These are phyloP conservation scores for Larimichthys polyactis DNA, from an alignment of 2,113 vertebrate genomes.

Conservation along the genomic window DNA sequence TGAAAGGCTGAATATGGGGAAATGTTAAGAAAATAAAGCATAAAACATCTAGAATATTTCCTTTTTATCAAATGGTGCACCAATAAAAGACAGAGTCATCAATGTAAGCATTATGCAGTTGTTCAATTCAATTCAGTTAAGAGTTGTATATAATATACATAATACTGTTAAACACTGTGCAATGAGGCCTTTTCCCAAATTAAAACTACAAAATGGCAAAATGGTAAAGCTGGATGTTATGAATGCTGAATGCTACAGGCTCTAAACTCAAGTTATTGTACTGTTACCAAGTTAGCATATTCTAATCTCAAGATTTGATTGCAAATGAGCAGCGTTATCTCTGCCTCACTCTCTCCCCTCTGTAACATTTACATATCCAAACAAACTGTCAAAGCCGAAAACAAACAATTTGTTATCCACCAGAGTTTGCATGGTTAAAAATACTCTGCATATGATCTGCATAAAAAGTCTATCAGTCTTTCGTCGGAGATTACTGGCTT, in stretches of 20 bases:
- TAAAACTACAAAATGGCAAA: neutral
- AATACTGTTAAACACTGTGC: neutral
- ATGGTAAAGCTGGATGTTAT: neutral
- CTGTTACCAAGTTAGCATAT: slow-evolving; percentile 18
- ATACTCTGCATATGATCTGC: slow-evolving; percentile 75
- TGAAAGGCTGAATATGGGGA: neutral
- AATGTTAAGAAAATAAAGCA: neutral
- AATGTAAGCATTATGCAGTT: neutral
- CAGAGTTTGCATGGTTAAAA: slow-evolving; percentile 77
- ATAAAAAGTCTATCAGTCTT: slow-evolving; percentile 68
- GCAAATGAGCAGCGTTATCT: slow-evolving; percentile 67
- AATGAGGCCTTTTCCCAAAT: neutral
- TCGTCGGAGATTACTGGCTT: slow-evolving; percentile 40
- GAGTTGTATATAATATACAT: neutral
- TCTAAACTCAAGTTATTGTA: neutral
- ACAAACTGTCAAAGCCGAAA: slow-evolving; percentile 79
- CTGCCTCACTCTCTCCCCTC: slow-evolving; percentile 41
- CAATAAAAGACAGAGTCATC: neutral
- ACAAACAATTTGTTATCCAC: slow-evolving; percentile 80
- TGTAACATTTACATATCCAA: slow-evolving; percentile 81
- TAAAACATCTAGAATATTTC: neutral
- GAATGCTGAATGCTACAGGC: too few species aligned
- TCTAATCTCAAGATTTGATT: slow-evolving; percentile 57
- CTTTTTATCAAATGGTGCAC: neutral
- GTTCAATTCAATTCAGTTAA: neutral